Conservation (phyloP, 2,888 invertebrate genomes). For the Nebria salina region DNA sequence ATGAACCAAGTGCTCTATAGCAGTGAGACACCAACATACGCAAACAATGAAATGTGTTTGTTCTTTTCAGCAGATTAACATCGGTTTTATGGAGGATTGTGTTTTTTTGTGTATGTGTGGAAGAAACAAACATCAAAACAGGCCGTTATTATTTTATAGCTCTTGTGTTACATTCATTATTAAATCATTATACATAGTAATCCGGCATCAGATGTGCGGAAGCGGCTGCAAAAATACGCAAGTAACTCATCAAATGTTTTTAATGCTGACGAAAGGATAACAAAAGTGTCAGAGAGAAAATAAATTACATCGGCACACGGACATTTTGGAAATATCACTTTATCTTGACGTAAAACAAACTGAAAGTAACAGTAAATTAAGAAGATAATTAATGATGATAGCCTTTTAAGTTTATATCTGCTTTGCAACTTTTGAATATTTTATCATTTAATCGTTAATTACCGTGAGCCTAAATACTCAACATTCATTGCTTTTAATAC, state of each 20-base stretch:
- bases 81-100: neutral
- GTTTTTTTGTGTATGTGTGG: neutral
- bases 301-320: constrained; percentile 31
- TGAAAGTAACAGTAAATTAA: constrained; percentile 41
- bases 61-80: neutral
- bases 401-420: neutral
- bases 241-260: constrained; percentile 29
- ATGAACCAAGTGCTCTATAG: neutral
- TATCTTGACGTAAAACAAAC: constrained; percentile 43
- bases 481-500: neutral
- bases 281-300: constrained; percentile 34
- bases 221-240: constrained; percentile 21
- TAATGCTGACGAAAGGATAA: constrained; percentile 34
- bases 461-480: neutral
- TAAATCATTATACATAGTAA: constrained; percentile 2
- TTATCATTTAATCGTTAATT: neutral
- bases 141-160: neutral
- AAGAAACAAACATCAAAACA: neutral
- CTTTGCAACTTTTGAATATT: neutral
- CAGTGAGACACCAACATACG: neutral
- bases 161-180: neutral
- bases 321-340: constrained; percentile 37
- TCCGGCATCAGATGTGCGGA: neutral
- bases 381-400: constrained; percentile 35
- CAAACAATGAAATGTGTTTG: neutral